phyloP scores from a whole-genome alignment of 2,113 vertebrate species.

The Carassius auratus region DNA sequence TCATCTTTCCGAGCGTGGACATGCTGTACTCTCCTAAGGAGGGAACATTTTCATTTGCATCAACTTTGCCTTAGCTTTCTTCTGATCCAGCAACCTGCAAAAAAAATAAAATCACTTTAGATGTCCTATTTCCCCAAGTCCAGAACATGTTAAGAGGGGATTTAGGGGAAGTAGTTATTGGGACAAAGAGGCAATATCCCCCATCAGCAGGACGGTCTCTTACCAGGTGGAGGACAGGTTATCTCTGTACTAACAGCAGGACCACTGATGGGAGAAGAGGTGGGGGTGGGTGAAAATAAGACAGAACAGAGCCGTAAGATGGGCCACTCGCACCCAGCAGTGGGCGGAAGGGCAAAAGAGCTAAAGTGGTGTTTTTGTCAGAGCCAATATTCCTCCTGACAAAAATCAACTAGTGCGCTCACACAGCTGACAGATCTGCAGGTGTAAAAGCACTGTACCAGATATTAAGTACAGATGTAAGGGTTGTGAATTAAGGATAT shows the following conservation, averaged over 20 bases:
- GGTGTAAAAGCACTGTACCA: slow-evolving; percentile 30
- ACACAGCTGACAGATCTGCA: slow-evolving; percentile 50
- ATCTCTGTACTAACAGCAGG: slow-evolving; percentile 77
- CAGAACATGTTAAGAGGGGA: slow-evolving; percentile 76
- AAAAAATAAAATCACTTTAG: slow-evolving; percentile 63
- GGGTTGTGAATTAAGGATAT: background rate
- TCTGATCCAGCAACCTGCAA: slow-evolving; percentile 65
- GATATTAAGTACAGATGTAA: slow-evolving; percentile 33
- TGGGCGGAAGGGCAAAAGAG: slow-evolving; percentile 12
- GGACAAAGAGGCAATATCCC: slow-evolving; percentile 78
- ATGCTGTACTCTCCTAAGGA: slow-evolving; percentile 34
- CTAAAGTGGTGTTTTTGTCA: slow-evolving; percentile 55
- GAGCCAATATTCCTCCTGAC: slow-evolving; percentile 68
- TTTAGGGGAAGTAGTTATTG: slow-evolving; percentile 79
- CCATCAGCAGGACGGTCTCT: slow-evolving; percentile 73
- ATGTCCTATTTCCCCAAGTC: slow-evolving; percentile 68
- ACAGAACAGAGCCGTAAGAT: slow-evolving; percentile 42
- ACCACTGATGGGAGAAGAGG: slow-evolving; percentile 51
- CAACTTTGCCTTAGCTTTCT: slow-evolving; percentile 66
- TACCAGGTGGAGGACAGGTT: slow-evolving; percentile 73
- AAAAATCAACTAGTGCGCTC: slow-evolving; percentile 63
- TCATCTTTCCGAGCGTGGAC: slow-evolving; percentile 27
- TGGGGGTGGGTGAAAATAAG: slow-evolving; percentile 47
- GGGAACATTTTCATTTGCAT: slow-evolving; percentile 67
- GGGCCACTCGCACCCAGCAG: slow-evolving; percentile 43